phyloP scores from a whole-genome alignment of 1,140 invertebrate species.

The Drosophila santomea region DNA sequence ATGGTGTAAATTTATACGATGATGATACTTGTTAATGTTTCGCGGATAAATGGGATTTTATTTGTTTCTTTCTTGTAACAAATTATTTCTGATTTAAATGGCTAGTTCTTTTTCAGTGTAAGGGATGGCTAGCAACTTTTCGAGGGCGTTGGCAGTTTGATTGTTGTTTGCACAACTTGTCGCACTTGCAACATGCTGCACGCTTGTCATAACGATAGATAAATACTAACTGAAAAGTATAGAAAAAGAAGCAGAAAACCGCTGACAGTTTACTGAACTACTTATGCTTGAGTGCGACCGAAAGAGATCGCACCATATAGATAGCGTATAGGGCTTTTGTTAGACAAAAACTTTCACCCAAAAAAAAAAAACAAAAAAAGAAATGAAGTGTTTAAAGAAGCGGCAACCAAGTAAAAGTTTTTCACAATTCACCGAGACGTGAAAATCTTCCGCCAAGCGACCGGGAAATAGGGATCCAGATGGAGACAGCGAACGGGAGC shows the following conservation, averaged over 20 bases:
- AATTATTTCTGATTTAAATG: neutral
- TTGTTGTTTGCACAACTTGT: conserved; percentile 79
- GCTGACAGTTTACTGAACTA: conserved; percentile 29
- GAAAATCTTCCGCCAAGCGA: conserved; percentile 31
- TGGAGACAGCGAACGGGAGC: neutral
- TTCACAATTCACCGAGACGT: conserved; percentile 39
- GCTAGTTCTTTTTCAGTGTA: conserved; percentile 7
- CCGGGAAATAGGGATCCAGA: conserved; percentile 18
- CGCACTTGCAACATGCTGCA: conserved; percentile 65
- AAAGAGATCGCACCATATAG: conserved; percentile 18
- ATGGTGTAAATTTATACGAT: neutral
- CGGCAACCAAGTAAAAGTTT: conserved; percentile 58
- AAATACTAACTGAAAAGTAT: conserved; percentile 65
- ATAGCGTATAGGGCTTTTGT: conserved; percentile 44
- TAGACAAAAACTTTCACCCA: conserved; percentile 47
- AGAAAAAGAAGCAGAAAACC: conserved; percentile 17
- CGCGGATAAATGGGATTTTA: neutral
- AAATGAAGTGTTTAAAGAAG: conserved; percentile 40
- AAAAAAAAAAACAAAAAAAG: conserved; percentile 20
- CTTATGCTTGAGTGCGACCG: conserved; percentile 17
- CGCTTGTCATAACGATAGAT: conserved; percentile 74
- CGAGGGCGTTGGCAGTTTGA: conserved; percentile 74
- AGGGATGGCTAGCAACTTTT: conserved; percentile 29
- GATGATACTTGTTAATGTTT: neutral
- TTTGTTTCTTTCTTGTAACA: neutral